Percentiles rank a stretch among this genome's conserved stretches.
These are phyloP conservation scores for Spondyliosoma cantharus DNA, from an alignment of 2,797 vertebrate genomes.

Conservation along the genomic window DNA sequence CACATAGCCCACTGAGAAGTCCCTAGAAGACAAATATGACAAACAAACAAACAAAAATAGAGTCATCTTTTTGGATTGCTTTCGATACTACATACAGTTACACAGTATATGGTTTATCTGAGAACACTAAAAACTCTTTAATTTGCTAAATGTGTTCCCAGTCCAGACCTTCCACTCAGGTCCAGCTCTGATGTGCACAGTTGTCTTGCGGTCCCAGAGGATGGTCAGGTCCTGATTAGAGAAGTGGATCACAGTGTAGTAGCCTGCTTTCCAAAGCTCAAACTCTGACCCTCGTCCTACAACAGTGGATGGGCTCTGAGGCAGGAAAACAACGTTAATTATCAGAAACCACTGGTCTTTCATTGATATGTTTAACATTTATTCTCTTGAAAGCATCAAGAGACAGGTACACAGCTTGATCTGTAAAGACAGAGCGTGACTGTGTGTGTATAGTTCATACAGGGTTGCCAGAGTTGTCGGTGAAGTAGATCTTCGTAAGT, in stretches of 20 bases:
- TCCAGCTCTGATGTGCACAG: slow-evolving; percentile 94
- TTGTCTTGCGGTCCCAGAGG: slow-evolving; percentile 98
- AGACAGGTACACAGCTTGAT: not conserved
- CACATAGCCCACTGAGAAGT: slow-evolving; percentile 91
- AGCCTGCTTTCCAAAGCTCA: slow-evolving; percentile 94
- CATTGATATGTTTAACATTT: not conserved
- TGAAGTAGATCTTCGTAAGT: slow-evolving; percentile 94
- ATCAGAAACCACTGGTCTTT: not conserved
- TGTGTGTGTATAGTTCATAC: slow-evolving; percentile 74
- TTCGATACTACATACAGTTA: slow-evolving; percentile 9
- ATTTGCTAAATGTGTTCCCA: slow-evolving; percentile 14
- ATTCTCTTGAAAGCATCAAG: not conserved
- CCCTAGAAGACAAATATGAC: slow-evolving; percentile 65
- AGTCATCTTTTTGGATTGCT: slow-evolving; percentile 3
- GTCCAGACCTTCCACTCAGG: slow-evolving; percentile 93
- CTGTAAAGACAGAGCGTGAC: not conserved
- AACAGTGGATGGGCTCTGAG: slow-evolving; percentile 84
- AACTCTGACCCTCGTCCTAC: slow-evolving; percentile 88
- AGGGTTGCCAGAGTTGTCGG: slow-evolving; percentile 91
- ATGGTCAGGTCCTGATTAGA: slow-evolving; percentile 92
- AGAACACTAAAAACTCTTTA: not conserved
- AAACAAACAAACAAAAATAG: not conserved
- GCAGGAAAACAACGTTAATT: slow-evolving; percentile 19
- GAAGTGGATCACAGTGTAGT: slow-evolving; percentile 93
- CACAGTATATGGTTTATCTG: too few relatives aligned